Evolutionary conservation across 2,113 vertebrate genomes (phyloP).

Genomic region (Notothenia rossii): DNA sequence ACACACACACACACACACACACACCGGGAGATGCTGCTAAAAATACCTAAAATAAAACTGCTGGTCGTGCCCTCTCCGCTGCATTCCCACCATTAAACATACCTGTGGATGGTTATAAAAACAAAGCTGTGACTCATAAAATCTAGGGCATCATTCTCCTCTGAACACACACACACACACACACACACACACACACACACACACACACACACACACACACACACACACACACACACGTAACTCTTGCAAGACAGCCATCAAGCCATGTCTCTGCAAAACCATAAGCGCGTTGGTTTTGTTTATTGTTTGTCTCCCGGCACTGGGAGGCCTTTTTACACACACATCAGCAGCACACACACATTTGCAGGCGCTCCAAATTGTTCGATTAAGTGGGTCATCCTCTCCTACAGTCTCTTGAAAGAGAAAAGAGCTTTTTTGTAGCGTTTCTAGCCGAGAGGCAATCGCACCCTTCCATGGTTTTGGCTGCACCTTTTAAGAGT

Average conservation of each 20-base stretch:
- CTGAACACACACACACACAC: constrained; percentile 20
- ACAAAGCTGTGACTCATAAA: constrained; percentile 39
- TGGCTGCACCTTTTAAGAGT: constrained; percentile 78
- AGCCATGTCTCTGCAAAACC: constrained; percentile 60
- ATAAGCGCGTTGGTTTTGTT: constrained; percentile 81
- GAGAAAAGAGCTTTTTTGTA: constrained; percentile 77
- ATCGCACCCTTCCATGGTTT: constrained; percentile 72
- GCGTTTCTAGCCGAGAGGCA: constrained; percentile 72
- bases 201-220: constrained; percentile 27
- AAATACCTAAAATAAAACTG: constrained; percentile 15
- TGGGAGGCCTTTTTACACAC: constrained; percentile 67
- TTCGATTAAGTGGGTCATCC: constrained; percentile 85
- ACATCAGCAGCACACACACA: constrained; percentile 23
- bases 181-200: constrained; percentile 18
- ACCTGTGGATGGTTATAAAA: constrained; percentile 35
- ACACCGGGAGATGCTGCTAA: neutral
- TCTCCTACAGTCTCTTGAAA: constrained; percentile 82
- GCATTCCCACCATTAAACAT: constrained; percentile 12
- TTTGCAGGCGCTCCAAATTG: constrained; percentile 76
- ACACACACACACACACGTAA: constrained; percentile 9
- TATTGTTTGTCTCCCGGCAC: constrained; percentile 81
- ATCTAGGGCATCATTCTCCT: constrained; percentile 10
- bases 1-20: constrained; percentile 13
- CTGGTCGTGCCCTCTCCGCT: neutral
- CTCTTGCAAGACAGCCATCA: constrained; percentile 59